Conservation (phyloP, 1,140 invertebrate species). For the Drosophila gunungcola region DNA sequence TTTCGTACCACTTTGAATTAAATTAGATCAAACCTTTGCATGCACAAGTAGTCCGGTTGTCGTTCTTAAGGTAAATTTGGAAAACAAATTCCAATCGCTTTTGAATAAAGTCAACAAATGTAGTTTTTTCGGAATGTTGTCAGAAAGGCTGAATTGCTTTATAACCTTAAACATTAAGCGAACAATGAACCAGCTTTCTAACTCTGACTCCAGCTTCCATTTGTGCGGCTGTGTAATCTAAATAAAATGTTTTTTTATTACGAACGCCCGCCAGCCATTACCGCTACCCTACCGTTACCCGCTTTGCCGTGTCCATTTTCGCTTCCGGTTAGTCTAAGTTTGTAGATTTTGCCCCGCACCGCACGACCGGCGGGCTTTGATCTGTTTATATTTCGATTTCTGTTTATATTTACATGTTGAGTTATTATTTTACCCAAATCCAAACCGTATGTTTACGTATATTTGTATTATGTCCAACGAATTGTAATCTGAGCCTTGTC, state of each 20-base stretch:
- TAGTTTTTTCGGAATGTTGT: background rate
- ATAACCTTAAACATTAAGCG: background rate
- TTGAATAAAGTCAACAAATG: background rate
- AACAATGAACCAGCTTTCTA: background rate
- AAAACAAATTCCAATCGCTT: too few relatives aligned
- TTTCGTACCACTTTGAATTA: background rate
- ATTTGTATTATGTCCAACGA: conserved; percentile 41
- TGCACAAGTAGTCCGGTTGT: background rate
- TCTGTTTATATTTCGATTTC: conserved; percentile 32
- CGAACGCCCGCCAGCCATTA: conserved; percentile 4
- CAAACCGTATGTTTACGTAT: conserved; percentile 20
- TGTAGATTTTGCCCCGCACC: conserved; percentile 4
- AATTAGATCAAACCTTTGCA: background rate
- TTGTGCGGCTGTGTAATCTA: conserved; percentile 13
- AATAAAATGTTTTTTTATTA: conserved; percentile 5
- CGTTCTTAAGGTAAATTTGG: background rate
- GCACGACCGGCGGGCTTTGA: conserved; percentile 12
- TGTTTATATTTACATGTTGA: conserved; percentile 42
- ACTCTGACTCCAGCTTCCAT: background rate
- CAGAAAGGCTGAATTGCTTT: background rate
- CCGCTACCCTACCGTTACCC: conserved; percentile 8
- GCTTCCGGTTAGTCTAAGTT: conserved; percentile 20
- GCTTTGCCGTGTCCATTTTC: conserved; percentile 6
- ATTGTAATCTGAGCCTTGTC: conserved; percentile 16
- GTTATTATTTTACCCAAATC: conserved; percentile 45